A percentile compares a stretch with the other conserved stretches of the same genome.
These are phyloP conservation scores for Sinohyriopsis cumingii DNA, from an alignment of 2,888 invertebrate genomes.

Conservation along the genomic window DNA sequence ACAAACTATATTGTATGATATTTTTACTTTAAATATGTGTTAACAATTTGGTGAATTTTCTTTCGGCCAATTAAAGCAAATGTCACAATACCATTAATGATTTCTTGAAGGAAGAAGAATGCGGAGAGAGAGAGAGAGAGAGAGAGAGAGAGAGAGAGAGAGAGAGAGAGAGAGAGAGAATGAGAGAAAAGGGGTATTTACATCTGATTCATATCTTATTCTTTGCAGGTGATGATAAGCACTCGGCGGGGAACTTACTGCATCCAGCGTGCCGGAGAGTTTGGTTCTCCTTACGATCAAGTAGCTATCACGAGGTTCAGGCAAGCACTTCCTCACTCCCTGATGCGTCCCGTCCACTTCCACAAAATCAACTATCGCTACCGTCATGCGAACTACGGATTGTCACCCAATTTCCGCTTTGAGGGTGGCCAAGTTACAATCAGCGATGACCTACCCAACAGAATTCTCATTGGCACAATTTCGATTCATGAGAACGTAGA, in stretches of 20 bases:
- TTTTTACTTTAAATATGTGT: too few species aligned
- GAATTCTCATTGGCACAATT: slow-evolving; percentile 39
- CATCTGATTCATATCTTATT: neutral
- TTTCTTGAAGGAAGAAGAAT: too few species aligned
- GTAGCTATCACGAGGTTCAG: slow-evolving; percentile 37
- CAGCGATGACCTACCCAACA: slow-evolving; percentile 50
- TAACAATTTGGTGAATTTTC: too few species aligned
- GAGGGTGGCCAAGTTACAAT: slow-evolving; percentile 41
- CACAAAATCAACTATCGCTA: slow-evolving; percentile 43
- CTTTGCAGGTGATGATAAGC: slow-evolving; percentile 69
- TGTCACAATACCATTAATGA: too few species aligned
- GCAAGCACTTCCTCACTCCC: slow-evolving; percentile 37
- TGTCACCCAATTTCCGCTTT: slow-evolving; percentile 43
- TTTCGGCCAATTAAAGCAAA: too few species aligned
- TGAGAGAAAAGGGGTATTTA: slow-evolving; percentile 3
- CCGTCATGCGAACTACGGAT: slow-evolving; percentile 45
- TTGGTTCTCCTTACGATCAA: slow-evolving; percentile 59
- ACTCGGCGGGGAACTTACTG: slow-evolving; percentile 72
- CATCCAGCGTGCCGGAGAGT: slow-evolving; percentile 63
- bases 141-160: slow-evolving; percentile 19
- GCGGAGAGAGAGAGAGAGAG: slow-evolving; percentile 13
- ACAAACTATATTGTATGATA: neutral
- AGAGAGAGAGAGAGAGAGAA: slow-evolving; percentile 24
- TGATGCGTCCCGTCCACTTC: slow-evolving; percentile 46
- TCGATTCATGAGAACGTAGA: slow-evolving; percentile 35